A percentile compares a stretch with the other conserved stretches of the same genome.
Evolutionary conservation across 2,113 vertebrate genomes (phyloP).

Genomic region (Loxodonta africana): DNA sequence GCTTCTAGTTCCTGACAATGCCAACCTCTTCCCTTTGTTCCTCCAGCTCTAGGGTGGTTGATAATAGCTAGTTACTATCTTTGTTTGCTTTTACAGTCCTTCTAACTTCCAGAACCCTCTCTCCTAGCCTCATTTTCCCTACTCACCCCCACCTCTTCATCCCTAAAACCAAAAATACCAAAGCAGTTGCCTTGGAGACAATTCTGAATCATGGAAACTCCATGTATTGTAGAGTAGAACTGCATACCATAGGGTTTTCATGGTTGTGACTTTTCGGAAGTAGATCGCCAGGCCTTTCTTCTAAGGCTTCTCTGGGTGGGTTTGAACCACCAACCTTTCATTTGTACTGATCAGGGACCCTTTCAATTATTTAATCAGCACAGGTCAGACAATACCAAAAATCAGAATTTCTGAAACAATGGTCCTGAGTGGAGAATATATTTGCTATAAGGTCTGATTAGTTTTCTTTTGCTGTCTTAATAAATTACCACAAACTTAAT

Average conservation of each 20-base stretch:
- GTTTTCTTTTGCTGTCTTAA: not conserved
- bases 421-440: not conserved
- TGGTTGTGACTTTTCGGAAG: not conserved
- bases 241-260: not conserved
- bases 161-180: not conserved
- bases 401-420: not conserved
- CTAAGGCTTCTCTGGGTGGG: not conserved
- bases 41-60: not conserved
- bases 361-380: not conserved
- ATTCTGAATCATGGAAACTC: no score
- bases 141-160: fast-evolving
- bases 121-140: fast-evolving
- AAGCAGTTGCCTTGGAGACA: not conserved
- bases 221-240: not conserved
- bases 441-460: not conserved
- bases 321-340: not conserved
- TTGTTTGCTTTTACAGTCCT: not conserved
- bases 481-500: not conserved
- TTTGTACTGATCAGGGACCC: not conserved
- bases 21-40: not conserved
- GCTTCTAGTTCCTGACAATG: not conserved
- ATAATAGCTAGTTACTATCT: not conserved
- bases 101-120: not conserved
- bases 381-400: not conserved
- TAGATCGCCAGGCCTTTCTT: not conserved